These are phyloP conservation scores for Hoplostethus mediterraneus DNA, from an alignment of 2,797 vertebrate genomes.

Conservation along the genomic window DNA sequence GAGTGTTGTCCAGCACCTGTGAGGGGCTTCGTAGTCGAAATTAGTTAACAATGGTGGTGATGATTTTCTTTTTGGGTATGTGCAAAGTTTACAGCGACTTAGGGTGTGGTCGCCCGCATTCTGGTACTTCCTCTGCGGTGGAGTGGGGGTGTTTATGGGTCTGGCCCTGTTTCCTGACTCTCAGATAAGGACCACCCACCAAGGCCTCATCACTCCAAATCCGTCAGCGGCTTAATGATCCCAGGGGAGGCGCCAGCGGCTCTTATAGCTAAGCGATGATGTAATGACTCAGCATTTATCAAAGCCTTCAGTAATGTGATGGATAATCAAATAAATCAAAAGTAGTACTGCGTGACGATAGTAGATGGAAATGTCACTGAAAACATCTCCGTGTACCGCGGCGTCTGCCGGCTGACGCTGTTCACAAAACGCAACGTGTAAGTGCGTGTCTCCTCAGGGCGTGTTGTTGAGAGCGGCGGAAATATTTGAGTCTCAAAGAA, in stretches of 20 bases:
- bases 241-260: conserved; percentile 55
- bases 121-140: conserved; percentile 75
- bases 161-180: conserved; percentile 77
- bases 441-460: conserved; percentile 44
- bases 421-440: conserved; percentile 50
- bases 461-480: conserved; percentile 38
- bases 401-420: conserved; percentile 15
- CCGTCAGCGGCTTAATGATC: conserved; percentile 74
- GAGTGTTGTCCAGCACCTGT: conserved; percentile 36
- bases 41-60: background rate
- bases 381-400: conserved; percentile 56
- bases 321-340: conserved; percentile 48
- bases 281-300: conserved; percentile 78
- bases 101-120: conserved; percentile 72
- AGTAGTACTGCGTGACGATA: conserved; percentile 48
- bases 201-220: conserved; percentile 73
- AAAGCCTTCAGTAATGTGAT: conserved; percentile 61
- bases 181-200: conserved; percentile 83
- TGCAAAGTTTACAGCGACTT: conserved; percentile 58
- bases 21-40: background rate
- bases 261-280: conserved; percentile 61
- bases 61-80: conserved; percentile 30
- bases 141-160: conserved; percentile 76
- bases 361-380: conserved; percentile 42
- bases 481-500: conserved; percentile 64